Evolutionary conservation across 1,140 invertebrate genomes (phyloP), one percentile per base, ranked within the genome.

Genomic region (Spodoptera frugiperda): DNA sequence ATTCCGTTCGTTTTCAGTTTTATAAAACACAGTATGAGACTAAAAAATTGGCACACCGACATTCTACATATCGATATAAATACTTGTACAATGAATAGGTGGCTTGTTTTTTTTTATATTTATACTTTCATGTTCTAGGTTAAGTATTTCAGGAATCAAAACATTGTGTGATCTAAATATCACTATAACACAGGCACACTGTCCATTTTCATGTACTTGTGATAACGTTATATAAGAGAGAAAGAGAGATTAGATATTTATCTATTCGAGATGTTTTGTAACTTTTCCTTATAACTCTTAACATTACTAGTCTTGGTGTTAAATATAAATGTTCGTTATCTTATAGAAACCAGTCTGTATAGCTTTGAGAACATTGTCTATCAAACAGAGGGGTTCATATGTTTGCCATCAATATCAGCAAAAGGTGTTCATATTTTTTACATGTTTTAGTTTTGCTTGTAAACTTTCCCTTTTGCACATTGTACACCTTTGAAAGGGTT

Each of bases 381-480:
- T 46, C 17, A 19, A 48, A 21, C 33, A 81, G 80, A 82, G 80
- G 80, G 80, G 80, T 80, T 48, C 49, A 44, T 39, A 9, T 71
- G 72, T 55, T 76, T 33, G 25, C 39, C 30, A 19, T 25, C 10
- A 55, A 75, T 54, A 46, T 15, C 10, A 80, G 74, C 70, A 12
- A 84, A 89, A 90, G 87, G 84, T 90, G 88, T 77, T 80, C 76
- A 33, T 14, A 53, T 55, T 79, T 46, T 79, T 76, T 85, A 76
- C 84, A 83, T 46, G 80, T 65, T 89, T 86, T 89, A 82, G 82
- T 90, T 85, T 83, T 84, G 84, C 84, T 82, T 82, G 82, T 82
- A 84, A 87, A 86, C 85, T 87, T 89, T 89, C 84, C 84, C 85
- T 89, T 86, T 81, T 83, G 79, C 82, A 77, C 81, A 83, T 80